Evolutionary conservation across 1,140 invertebrate genomes (phyloP), one percentile per base, ranked within the genome.

Genomic region (Dolichoris vasculosae): DNA sequence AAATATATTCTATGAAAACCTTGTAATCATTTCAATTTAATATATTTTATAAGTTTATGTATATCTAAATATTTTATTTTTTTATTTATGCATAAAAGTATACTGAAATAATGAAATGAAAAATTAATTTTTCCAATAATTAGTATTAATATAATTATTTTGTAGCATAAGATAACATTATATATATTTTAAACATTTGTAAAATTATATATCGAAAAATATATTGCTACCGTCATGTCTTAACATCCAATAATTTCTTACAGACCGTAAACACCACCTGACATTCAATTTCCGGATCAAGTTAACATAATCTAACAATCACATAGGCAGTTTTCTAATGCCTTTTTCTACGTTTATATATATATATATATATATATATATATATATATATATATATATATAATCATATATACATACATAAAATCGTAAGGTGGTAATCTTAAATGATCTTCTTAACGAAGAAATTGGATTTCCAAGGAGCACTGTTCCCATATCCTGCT

Each of bases 401-500:
- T 32, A 17, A 11, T 7, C 69, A 6, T 1, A 38, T 17, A 32
- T 40, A 35, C 32, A 23, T 17, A 8, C 11, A 35, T 63, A 20
- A 3, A 23, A 35, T 20, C 67, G 46, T 7, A 30, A 69, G 64
- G 55, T 35, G 30, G 38, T 3, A 81, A 43, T 69, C 77, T 80
- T 85, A 85, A 84, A 69, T 71, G 59, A 15, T 20, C 76, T 64
- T 55, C 77, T 76, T 79, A 46, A 46, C 78, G 75, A 26, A 59
- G 78, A 59, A 75, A 85, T 85, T 85, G 78, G 71, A 85, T 82
- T 85, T 82, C 78, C 71, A 59, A 69, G 26, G 17, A 40, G 67
- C 35, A 8, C 59, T 55, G 55, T 23, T 40, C 48, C 84, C 69
- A 75, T 81, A 85, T 80, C 77, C 71, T 38, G 30, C 67, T 73